Conservation (phyloP, 1,140 invertebrate genomes). For the Drosophila ficusphila region DNA sequence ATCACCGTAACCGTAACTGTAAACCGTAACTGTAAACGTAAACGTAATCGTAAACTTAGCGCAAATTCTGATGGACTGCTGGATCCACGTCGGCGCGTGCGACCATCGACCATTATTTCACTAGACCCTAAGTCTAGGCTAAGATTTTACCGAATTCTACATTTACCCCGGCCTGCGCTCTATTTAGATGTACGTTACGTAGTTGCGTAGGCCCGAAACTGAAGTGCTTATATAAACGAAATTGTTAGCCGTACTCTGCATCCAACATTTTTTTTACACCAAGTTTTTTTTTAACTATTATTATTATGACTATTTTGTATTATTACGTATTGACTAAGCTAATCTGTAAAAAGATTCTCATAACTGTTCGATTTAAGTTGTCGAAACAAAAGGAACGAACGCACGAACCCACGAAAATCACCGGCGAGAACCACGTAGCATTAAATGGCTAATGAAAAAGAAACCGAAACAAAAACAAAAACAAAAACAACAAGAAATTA, state of each 20-base stretch:
- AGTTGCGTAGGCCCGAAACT: slow-evolving; percentile 61
- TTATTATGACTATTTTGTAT: slow-evolving; percentile 53
- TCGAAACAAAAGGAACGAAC: slow-evolving; percentile 11
- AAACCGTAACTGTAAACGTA: no score
- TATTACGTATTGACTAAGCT: slow-evolving; percentile 65
- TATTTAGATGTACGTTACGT: neutral
- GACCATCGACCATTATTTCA: slow-evolving; percentile 33
- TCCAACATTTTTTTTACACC: slow-evolving; percentile 49
- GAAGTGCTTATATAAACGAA: slow-evolving; percentile 76
- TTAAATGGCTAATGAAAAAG: slow-evolving; percentile 7
- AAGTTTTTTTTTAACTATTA: slow-evolving; percentile 53
- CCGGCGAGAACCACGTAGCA: slow-evolving; percentile 12
- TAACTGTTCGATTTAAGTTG: slow-evolving; percentile 72
- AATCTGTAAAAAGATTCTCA: slow-evolving; percentile 82
- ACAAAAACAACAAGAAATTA: slow-evolving; percentile 7
- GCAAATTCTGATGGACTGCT: slow-evolving; percentile 63
- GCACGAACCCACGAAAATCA: slow-evolving; percentile 6
- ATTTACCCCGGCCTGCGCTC: slow-evolving; percentile 1
- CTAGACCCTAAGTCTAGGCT: slow-evolving; percentile 20
- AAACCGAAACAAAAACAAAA: slow-evolving; percentile 10
- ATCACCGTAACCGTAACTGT: no score
- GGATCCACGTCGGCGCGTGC: no score
- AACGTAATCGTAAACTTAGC: slow-evolving; percentile 72
- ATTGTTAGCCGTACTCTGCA: slow-evolving; percentile 62
- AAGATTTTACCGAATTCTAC: slow-evolving; percentile 23